These are phyloP conservation scores for Germaria angustata DNA, from an alignment of 2,888 invertebrate species.

Conservation along the genomic window DNA sequence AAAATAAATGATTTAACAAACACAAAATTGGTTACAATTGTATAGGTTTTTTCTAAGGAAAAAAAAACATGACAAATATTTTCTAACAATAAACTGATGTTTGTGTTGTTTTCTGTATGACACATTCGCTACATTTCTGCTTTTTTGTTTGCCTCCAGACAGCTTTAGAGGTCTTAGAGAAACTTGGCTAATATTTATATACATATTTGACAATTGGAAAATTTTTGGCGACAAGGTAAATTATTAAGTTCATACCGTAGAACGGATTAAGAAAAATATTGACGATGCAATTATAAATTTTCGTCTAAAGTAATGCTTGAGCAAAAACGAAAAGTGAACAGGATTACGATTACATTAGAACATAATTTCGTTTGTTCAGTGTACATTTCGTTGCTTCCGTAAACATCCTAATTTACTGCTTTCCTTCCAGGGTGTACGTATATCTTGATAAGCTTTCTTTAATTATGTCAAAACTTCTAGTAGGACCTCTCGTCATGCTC, in stretches of 20 bases:
- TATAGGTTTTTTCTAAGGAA: constrained; percentile 34
- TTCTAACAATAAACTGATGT: constrained; percentile 13
- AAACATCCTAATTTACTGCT: no score
- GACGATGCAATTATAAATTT: neutral
- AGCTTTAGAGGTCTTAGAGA: neutral
- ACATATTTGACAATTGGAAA: neutral
- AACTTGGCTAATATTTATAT: no score
- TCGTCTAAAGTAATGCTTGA: neutral
- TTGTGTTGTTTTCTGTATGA: neutral
- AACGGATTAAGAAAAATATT: neutral
- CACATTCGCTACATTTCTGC: no score
- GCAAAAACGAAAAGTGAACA: no score
- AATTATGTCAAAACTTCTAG: no score
- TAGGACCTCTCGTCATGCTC: no score
- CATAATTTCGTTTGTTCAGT: no score
- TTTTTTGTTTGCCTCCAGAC: neutral
- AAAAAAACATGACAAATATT: constrained; percentile 50
- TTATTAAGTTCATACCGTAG: neutral
- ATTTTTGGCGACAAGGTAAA: neutral
- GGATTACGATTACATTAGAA: no score
- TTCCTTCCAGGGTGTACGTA: no score
- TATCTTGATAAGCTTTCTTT: no score
- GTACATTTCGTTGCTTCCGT: no score
- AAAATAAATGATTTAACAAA: constrained; percentile 24
- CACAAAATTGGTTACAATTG: constrained; percentile 57